These are phyloP conservation scores for Pseudolaguvia tuberculata DNA, from an alignment of 2,113 vertebrate species.

Conservation along the genomic window DNA sequence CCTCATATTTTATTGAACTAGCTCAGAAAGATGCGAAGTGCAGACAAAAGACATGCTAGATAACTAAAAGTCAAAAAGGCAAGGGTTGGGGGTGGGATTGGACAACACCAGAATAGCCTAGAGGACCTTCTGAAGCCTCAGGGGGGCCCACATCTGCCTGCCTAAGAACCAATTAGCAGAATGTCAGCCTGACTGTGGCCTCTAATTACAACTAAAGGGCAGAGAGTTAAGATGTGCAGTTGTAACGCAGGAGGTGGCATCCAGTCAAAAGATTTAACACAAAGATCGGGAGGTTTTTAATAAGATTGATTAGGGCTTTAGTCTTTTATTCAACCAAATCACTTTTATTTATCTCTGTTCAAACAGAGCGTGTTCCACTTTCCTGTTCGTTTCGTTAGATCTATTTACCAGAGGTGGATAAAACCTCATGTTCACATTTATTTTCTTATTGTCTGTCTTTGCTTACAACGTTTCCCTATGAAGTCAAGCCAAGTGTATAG, in stretches of 20 bases:
- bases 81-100: constrained; percentile 2
- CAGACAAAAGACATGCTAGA: not conserved
- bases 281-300: not conserved
- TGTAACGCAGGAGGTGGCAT: constrained; percentile 23
- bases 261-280: constrained; percentile 28
- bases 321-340: not conserved
- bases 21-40: not conserved
- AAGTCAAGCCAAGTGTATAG: not conserved
- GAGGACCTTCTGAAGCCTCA: constrained; percentile 44
- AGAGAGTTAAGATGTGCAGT: constrained; percentile 40
- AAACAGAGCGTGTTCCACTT: not conserved
- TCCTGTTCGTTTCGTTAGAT: not conserved
- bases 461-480: not conserved
- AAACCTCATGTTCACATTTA: no score
- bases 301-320: not conserved
- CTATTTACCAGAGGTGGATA: no score
- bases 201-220: constrained; percentile 55
- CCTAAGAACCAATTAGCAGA: constrained; percentile 53
- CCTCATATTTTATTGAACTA: not conserved
- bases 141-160: constrained; percentile 42
- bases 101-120: constrained; percentile 28
- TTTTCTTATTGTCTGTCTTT: no score
- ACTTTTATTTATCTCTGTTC: not conserved
- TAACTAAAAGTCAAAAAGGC: constrained; percentile 1
- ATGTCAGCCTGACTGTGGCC: constrained; percentile 51